phyloP scores from a whole-genome alignment of 2,113 vertebrate species.

The Parus major region DNA sequence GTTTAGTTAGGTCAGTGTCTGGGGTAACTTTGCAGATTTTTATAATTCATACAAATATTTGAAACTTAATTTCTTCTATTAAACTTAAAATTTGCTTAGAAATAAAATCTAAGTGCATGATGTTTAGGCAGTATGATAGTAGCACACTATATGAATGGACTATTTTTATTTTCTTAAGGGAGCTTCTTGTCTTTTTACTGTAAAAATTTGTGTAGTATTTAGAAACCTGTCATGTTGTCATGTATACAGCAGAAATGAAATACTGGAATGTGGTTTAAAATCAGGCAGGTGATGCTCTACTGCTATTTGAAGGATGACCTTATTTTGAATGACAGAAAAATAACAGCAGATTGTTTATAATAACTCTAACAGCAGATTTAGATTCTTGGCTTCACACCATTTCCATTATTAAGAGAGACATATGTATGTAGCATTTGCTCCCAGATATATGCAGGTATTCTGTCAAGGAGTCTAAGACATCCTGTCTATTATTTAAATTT shows the following conservation, averaged over 20 bases:
- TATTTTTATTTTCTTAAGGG: neutral
- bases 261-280: neutral
- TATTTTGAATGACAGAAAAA: slow-evolving; percentile 11
- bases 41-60: neutral
- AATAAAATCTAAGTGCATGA: neutral
- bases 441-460: neutral
- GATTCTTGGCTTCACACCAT: slow-evolving; percentile 6
- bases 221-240: neutral
- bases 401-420: slow-evolving; percentile 1
- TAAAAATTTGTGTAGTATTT: neutral
- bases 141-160: neutral
- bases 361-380: neutral
- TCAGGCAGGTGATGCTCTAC: neutral
- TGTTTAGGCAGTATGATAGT: neutral
- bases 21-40: neutral
- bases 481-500: neutral
- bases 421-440: slow-evolving; percentile 10
- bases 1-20: neutral
- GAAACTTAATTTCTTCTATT: neutral
- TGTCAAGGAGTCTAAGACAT: neutral
- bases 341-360: slow-evolving; percentile 41
- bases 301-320: neutral
- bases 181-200: neutral
- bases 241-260: neutral
- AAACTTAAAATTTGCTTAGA: neutral